These are phyloP conservation scores for Danio jaintianensis DNA, from an alignment of 2,797 vertebrate species.

Conservation along the genomic window DNA sequence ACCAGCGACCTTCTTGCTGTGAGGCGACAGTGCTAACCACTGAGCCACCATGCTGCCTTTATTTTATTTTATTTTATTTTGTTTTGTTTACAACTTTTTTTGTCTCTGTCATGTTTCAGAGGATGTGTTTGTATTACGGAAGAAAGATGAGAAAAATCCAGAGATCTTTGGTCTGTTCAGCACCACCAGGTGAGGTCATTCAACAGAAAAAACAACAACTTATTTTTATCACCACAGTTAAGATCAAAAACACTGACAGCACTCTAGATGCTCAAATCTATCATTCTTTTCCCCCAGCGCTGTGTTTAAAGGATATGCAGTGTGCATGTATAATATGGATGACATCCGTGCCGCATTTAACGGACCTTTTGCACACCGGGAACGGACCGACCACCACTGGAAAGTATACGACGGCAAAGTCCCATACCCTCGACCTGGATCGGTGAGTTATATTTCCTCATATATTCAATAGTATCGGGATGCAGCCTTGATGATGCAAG, in stretches of 20 bases:
- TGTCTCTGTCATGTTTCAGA: slow-evolving; percentile 74
- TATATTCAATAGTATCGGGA: neutral
- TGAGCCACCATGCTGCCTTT: too few relatives aligned
- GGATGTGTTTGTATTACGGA: slow-evolving; percentile 92
- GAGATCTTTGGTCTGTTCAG: slow-evolving; percentile 96
- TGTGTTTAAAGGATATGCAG: slow-evolving; percentile 94
- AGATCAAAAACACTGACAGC: neutral
- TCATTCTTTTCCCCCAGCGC: slow-evolving; percentile 60
- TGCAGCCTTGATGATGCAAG: too few relatives aligned
- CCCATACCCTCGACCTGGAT: slow-evolving; percentile 94
- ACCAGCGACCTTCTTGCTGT: too few relatives aligned
- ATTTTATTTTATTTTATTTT: too few relatives aligned
- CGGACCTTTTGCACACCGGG: slow-evolving; percentile 91
- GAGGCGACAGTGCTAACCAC: too few relatives aligned
- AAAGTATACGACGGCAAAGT: slow-evolving; percentile 91
- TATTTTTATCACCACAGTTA: neutral
- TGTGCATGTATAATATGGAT: slow-evolving; percentile 96
- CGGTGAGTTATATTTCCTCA: slow-evolving; percentile 81
- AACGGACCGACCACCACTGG: slow-evolving; percentile 95
- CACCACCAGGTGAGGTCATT: slow-evolving; percentile 88
- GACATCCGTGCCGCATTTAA: slow-evolving; percentile 94
- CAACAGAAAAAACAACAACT: neutral
- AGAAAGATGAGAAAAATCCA: slow-evolving; percentile 91
- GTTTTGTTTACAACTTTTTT: neutral
- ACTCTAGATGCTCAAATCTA: neutral